Evolutionary conservation across 2,888 invertebrate species (phyloP).

Genomic region (Troides oblongomaculatus): DNA sequence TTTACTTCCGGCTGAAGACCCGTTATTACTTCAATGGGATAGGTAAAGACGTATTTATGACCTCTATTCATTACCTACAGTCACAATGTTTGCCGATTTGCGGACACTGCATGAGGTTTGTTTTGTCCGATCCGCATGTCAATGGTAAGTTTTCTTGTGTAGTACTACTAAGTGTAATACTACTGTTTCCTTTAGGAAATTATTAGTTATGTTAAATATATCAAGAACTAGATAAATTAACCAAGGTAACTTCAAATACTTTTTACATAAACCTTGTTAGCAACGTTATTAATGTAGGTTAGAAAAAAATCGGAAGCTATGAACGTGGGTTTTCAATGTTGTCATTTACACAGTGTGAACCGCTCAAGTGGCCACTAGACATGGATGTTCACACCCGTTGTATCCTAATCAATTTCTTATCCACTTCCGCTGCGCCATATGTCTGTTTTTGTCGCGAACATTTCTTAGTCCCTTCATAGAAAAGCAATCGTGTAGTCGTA

Average conservation of each 20-base stretch:
- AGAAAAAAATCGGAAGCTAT: slow-evolving; percentile 18
- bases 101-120: slow-evolving; percentile 50
- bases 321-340: slow-evolving; percentile 17
- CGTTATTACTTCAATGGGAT: slow-evolving; percentile 20
- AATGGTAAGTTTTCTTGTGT: background rate
- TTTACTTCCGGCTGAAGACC: background rate
- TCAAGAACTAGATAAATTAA: no score
- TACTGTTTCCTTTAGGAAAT: no score
- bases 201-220: no score
- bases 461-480: slow-evolving; percentile 75
- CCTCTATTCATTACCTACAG: slow-evolving; percentile 43
- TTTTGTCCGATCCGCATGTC: slow-evolving; percentile 28
- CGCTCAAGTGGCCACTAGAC: slow-evolving; percentile 40
- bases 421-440: slow-evolving; percentile 64
- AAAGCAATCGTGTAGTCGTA: slow-evolving; percentile 84
- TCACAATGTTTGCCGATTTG: slow-evolving; percentile 59
- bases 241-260: no score
- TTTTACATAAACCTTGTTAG: background rate
- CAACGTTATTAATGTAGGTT: background rate
- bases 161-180: no score
- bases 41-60: slow-evolving; percentile 45
- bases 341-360: slow-evolving; percentile 22
- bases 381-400: slow-evolving; percentile 45
- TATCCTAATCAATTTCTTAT: slow-evolving; percentile 57
- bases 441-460: slow-evolving; percentile 66